A percentile compares a stretch with the other conserved stretches of the same genome.
Evolutionary conservation across 2,888 invertebrate genomes (phyloP).

Genomic region (Notodonta ziczac): DNA sequence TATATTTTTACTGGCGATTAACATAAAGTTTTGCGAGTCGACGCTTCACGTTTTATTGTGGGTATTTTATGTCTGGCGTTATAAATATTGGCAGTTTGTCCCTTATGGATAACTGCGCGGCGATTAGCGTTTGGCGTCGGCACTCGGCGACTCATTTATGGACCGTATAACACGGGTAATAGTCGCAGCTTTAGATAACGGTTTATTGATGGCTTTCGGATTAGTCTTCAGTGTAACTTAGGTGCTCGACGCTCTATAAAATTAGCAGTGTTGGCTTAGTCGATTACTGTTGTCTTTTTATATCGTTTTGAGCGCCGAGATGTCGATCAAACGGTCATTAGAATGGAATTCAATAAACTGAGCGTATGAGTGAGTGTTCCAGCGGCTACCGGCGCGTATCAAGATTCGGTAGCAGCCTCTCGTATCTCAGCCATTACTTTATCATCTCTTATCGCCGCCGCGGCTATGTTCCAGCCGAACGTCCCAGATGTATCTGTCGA

Average conservation of each 20-base stretch:
- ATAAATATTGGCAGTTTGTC: slow-evolving; percentile 68
- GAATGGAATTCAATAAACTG: slow-evolving; percentile 72
- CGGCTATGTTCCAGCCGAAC: slow-evolving; percentile 46
- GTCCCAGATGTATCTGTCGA: slow-evolving; percentile 73
- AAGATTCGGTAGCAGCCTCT: slow-evolving; percentile 71
- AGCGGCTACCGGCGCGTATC: slow-evolving; percentile 69
- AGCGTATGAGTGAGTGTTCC: slow-evolving; percentile 61
- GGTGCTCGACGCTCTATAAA: slow-evolving; percentile 54
- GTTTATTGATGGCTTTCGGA: slow-evolving; percentile 71
- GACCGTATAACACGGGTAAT: slow-evolving; percentile 72
- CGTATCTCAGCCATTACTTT: slow-evolving; percentile 74
- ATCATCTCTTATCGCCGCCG: slow-evolving; percentile 72
- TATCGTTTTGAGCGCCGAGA: slow-evolving; percentile 39
- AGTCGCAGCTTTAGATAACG: slow-evolving; percentile 70
- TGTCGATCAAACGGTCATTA: slow-evolving; percentile 64
- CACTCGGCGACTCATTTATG: slow-evolving; percentile 72
- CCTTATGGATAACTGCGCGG: slow-evolving; percentile 55
- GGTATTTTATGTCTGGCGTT: slow-evolving; percentile 62
- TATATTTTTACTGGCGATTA: slow-evolving; percentile 68
- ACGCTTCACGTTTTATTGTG: slow-evolving; percentile 68
- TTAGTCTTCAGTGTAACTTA: slow-evolving; percentile 57
- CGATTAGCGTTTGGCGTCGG: slow-evolving; percentile 60
- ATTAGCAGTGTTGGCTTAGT: slow-evolving; percentile 51
- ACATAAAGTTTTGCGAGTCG: slow-evolving; percentile 64
- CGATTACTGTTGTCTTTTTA: slow-evolving; percentile 23